Percentiles rank a stretch among this genome's conserved stretches.
Evolutionary conservation across 2,113 vertebrate genomes (phyloP).

Genomic region (Gopherus flavomarginatus): DNA sequence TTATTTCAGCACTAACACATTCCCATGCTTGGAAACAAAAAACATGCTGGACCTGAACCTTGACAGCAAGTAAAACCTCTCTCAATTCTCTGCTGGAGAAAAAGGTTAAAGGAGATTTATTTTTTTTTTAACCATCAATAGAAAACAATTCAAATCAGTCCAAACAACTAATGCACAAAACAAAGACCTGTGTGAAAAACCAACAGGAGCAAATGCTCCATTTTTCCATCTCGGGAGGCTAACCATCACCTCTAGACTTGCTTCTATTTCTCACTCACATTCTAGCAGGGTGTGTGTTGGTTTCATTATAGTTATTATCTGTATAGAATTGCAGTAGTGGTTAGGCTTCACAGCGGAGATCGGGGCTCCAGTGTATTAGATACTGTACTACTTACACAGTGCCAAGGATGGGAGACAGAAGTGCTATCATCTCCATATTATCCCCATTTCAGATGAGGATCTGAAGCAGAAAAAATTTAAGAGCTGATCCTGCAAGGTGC

Average conservation of each 20-base stretch:
- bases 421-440: neutral
- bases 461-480: accelerated
- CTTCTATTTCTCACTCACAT: neutral
- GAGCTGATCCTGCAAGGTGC: neutral
- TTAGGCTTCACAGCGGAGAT: neutral
- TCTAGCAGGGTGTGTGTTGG: neutral
- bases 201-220: neutral
- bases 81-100: neutral
- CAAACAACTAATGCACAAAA: neutral
- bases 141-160: neutral
- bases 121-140: neutral
- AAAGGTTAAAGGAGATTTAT: neutral
- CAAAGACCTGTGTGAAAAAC: neutral
- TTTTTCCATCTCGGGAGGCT: neutral
- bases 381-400: neutral
- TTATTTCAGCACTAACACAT: neutral
- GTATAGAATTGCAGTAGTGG: neutral
- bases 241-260: neutral
- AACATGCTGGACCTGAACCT: neutral
- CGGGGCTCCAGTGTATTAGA: neutral
- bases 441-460: neutral
- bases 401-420: neutral
- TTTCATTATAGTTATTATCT: neutral
- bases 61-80: neutral
- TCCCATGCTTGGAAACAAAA: neutral